Evolutionary conservation across 2,888 invertebrate species (phyloP).

Genomic region (Drosophila melanosoma): DNA sequence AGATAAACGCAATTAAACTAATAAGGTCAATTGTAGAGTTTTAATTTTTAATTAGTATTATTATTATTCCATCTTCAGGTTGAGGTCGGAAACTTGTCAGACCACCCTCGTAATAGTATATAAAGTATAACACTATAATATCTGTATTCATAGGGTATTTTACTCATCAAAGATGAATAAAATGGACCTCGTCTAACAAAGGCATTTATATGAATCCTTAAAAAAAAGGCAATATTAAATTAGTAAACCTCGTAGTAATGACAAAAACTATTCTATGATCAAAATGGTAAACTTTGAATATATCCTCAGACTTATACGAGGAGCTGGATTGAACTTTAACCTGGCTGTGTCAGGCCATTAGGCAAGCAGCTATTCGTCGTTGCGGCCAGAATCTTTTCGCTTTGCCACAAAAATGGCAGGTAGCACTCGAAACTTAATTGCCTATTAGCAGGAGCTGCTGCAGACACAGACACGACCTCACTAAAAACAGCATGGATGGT

Average conservation of each 20-base stretch:
- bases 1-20: background rate
- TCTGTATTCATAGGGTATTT: background rate
- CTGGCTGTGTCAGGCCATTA: conserved; percentile 53
- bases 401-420: conserved; percentile 73
- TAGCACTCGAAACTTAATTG: conserved; percentile 75
- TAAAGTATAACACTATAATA: background rate
- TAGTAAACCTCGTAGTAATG: background rate
- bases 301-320: background rate
- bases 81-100: too few relatives aligned
- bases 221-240: background rate
- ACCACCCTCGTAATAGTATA: too few relatives aligned
- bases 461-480: conserved; percentile 68
- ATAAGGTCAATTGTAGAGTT: background rate
- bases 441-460: conserved; percentile 76
- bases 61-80: too few relatives aligned
- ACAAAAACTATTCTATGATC: background rate
- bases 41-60: background rate
- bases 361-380: conserved; percentile 47
- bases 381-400: conserved; percentile 28
- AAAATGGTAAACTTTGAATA: background rate
- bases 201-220: background rate
- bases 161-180: too few relatives aligned
- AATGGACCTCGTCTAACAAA: background rate
- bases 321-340: conserved; percentile 58
- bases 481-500: conserved; percentile 45